Evolutionary conservation across 2,888 invertebrate species (phyloP).

Genomic region (Thysanoteuthis rhombus): DNA sequence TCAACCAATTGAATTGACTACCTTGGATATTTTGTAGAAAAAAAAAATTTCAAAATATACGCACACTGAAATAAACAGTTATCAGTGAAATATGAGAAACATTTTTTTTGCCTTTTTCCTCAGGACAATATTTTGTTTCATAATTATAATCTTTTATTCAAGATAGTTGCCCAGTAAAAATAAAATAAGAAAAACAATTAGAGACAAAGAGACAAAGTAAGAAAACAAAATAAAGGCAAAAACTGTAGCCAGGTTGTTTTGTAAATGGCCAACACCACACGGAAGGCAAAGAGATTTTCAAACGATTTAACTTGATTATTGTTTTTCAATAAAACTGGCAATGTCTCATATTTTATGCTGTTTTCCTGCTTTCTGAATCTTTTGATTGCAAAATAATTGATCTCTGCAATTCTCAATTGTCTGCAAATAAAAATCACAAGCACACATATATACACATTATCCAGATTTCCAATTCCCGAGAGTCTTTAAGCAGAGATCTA

Average conservation of each 20-base stretch:
- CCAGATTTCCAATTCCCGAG: neutral
- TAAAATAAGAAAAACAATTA: no score
- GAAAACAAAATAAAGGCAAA: neutral
- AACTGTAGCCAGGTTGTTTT: neutral
- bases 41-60: no score
- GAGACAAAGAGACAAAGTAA: neutral
- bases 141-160: no score
- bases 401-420: neutral
- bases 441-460: neutral
- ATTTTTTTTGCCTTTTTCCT: no score
- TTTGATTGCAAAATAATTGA: slow-evolving; percentile 1
- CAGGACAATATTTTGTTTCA: no score
- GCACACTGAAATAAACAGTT: no score
- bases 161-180: no score
- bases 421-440: neutral
- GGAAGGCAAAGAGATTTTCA: neutral
- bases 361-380: neutral
- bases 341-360: neutral
- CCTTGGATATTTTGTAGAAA: no score
- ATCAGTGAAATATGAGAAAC: no score
- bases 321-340: neutral
- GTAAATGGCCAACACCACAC: neutral
- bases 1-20: no score
- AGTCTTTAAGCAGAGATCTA: neutral
- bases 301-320: neutral